Base-by-base conservation (phyloP, 2,797 vertebrate species). In the Eospalax fontanierii region DNA sequence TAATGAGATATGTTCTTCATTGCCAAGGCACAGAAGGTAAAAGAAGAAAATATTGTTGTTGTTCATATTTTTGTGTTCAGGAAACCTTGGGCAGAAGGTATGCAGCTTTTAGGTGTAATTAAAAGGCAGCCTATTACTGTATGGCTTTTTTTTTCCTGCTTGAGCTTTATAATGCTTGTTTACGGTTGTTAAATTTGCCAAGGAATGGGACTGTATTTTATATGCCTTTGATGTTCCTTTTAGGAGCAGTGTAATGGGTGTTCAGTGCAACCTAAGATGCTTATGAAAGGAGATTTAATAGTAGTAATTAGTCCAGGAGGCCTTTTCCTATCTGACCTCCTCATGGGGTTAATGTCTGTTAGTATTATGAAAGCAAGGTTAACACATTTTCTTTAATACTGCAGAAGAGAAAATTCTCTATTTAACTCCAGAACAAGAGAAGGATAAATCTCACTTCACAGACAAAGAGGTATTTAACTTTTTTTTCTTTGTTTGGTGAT, bases 371-470 rank as follows among this genome's bases (percentile, higher is more conserved):
- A 26, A 96, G 50, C 68, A 43, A 82, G 21, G 9, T 73, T 91
- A 22, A 30, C 73, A 15, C 2, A 2, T 73, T 94, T 88, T 89
- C 78, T 63, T 94, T 92, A 50, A 78, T 50, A 79, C 85, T 88
- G 89, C 97, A 99, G 99, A 99, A 97, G 99, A 99, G 97, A 99
- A 99, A 98, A 99, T 99, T 98, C 99, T 99, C 97, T 99, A 99
- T 98, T 98, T 99, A 98, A 99, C 99, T 97, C 99, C 99, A 96
- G 99, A 99, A 97, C 99, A 99, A 97, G 99, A 99, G 98, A 99
- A 99, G 98, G 99, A 99, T 98, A 99, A 99, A 98, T 99, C 99
- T 95, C 99, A 99, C 98, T 99, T 99, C 98, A 99, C 99, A 99
- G 99, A 99, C 98, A 99, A 99, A 98, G 99, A 99, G 99, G 99